Percentiles rank a stretch among this genome's conserved stretches.
Conservation (phyloP, 2,797 vertebrate species). For the Paedocypris micromegethes region DNA sequence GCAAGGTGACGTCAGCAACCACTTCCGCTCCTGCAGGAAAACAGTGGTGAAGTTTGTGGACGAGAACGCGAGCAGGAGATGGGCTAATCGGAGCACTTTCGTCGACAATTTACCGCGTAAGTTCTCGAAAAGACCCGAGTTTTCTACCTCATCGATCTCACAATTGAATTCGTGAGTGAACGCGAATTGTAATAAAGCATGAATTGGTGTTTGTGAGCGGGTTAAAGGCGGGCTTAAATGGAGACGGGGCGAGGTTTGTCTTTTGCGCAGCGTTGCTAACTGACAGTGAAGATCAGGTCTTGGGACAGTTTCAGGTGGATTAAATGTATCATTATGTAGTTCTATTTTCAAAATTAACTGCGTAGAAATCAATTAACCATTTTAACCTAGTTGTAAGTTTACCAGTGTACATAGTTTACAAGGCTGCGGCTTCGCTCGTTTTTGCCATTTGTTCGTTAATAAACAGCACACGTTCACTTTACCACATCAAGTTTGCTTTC, state of each 20-base stretch:
- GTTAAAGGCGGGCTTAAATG: slow-evolving; percentile 16
- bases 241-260: slow-evolving; percentile 21
- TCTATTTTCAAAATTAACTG: too few relatives aligned
- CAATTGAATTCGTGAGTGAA: background rate
- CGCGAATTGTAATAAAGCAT: background rate
- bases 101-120: slow-evolving; percentile 21
- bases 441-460: too few relatives aligned
- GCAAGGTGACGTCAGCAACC: slow-evolving; percentile 19
- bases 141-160: background rate
- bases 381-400: too few relatives aligned
- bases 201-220: slow-evolving; percentile 2
- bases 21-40: slow-evolving; percentile 36
- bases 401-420: too few relatives aligned
- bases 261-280: slow-evolving; percentile 24
- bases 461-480: too few relatives aligned
- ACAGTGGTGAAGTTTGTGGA: slow-evolving; percentile 23
- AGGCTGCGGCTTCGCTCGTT: too few relatives aligned
- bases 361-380: too few relatives aligned
- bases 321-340: too few relatives aligned
- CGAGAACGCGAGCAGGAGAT: slow-evolving; percentile 13
- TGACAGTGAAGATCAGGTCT: background rate
- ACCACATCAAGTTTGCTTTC: too few relatives aligned
- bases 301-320: background rate
- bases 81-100: slow-evolving; percentile 23
- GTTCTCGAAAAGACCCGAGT: background rate